Base-by-base conservation (phyloP, 2,797 vertebrate species). In the Harpagifer antarcticus region DNA sequence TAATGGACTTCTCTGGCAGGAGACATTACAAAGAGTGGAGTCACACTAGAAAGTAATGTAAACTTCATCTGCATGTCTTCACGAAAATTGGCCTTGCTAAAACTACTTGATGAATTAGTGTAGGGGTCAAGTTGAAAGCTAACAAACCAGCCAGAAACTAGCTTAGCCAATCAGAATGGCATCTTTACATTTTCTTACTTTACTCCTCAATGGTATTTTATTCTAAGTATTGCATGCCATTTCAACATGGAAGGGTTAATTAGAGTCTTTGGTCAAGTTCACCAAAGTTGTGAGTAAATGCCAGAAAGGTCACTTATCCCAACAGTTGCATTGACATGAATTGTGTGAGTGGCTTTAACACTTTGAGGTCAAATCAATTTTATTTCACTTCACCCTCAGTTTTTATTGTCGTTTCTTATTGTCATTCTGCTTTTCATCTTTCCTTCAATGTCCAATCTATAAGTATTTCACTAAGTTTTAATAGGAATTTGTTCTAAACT, bases 401-500 rank as follows among this genome's bases (percentile, higher is more conserved):
- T 55, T 20, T 27, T 5, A 27, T 27, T 27, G 4, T 27, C 4
- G 1, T 27, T 27, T 62, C 13, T 15, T 43, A 14, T 61, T 72
- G 15, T 64, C 48, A 12, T 15, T 56, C 3, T 20, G 40, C 12
- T 40, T 37, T 50, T 42, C 0, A 4, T 20, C 6, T 68, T 59
- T 31, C 5, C 66, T 10, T 69, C 42, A 49, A 33, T 67, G 66
- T 43, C 2, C 0, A 9, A 52, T 50, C 12, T 47, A 8, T 33
- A 55, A 9, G 9, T 31, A 20, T 55, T 48, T 64, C 56, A 7
- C 19, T 0, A 42, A 76, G 33, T 47, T 20, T 55, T 44, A 74
- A 58, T 20, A 42, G 49, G 14, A 57, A 42, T 60, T 54, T 47
- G 3, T 55, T 68, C 16, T 44, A 37, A 59, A 54, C 17, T 40